phyloP scores from a whole-genome alignment of 2,888 invertebrate genomes.

The Ophion slaviceki region DNA sequence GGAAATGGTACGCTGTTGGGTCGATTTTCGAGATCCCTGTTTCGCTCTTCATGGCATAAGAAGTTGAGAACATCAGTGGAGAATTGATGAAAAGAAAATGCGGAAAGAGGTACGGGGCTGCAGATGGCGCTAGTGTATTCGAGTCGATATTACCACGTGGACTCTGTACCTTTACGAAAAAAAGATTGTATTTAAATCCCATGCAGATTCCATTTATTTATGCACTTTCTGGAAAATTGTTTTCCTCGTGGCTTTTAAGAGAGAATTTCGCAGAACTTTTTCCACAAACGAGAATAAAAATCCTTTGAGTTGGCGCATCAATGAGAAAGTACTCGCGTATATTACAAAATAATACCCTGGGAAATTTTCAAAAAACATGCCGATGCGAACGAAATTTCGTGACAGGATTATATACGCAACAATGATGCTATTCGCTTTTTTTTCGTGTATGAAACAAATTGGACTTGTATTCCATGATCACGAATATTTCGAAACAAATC shows the following conservation, averaged over 20 bases:
- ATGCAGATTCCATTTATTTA: slow-evolving; percentile 31
- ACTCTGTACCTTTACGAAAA: slow-evolving; percentile 16
- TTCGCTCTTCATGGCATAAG: background rate
- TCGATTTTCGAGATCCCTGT: too few species aligned
- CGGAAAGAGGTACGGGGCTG: slow-evolving; percentile 10
- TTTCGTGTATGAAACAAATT: too few species aligned
- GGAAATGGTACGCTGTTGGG: too few species aligned
- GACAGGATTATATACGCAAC: too few species aligned
- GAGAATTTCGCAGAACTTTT: slow-evolving; percentile 2
- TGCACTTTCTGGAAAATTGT: slow-evolving; percentile 21
- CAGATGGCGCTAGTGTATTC: slow-evolving; percentile 16
- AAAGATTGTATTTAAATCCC: slow-evolving; percentile 22
- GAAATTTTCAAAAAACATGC: too few species aligned
- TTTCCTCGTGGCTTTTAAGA: background rate
- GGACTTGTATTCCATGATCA: too few species aligned
- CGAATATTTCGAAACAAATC: too few species aligned
- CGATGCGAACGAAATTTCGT: too few species aligned
- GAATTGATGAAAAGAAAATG: slow-evolving; percentile 1
- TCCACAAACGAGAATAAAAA: background rate
- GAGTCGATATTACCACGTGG: slow-evolving; percentile 21
- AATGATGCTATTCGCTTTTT: too few species aligned
- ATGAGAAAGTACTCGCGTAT: background rate
- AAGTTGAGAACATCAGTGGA: slow-evolving; percentile 8
- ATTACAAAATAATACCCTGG: too few species aligned
- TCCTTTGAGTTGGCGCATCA: background rate